These are phyloP conservation scores for Corythornis cristatus DNA, from an alignment of 2,113 vertebrate genomes.

Conservation along the genomic window DNA sequence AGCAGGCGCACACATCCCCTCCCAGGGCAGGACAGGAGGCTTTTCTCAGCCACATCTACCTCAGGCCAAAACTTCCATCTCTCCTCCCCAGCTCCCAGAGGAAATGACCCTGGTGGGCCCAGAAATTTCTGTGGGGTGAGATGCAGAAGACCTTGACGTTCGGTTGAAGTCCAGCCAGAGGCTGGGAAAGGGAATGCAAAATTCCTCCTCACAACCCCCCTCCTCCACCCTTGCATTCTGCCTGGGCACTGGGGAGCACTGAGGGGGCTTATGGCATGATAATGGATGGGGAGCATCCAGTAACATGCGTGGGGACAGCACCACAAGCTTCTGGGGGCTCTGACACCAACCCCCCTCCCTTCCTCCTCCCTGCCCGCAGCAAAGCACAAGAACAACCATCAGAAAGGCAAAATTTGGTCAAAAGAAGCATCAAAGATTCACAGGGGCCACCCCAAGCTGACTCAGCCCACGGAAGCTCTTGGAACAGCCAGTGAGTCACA, in stretches of 20 bases:
- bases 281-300: not conserved
- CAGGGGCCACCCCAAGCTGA: not conserved
- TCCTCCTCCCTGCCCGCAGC: fast-evolving
- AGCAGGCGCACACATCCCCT: not conserved
- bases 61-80: not conserved
- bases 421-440: not conserved
- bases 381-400: not conserved
- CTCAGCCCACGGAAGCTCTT: not conserved
- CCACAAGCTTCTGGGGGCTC: fast-evolving
- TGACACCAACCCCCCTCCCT: not conserved
- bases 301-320: not conserved
- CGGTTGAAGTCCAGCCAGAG: not conserved
- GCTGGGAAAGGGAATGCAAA: not conserved
- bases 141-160: not conserved
- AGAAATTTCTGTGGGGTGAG: conserved; percentile 48
- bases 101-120: conserved; percentile 49
- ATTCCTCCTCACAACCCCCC: not conserved
- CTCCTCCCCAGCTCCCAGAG: conserved; percentile 52
- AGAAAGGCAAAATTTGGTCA: conserved; percentile 28
- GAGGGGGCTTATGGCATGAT: fast-evolving
- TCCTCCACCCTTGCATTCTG: not conserved
- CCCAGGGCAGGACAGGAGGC: not conserved
- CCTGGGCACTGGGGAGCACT: not conserved
- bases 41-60: conserved; percentile 27
- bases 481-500: conserved; percentile 12